phyloP scores from a whole-genome alignment of 2,113 vertebrate genomes.

The Drymodes brunneopygia region DNA sequence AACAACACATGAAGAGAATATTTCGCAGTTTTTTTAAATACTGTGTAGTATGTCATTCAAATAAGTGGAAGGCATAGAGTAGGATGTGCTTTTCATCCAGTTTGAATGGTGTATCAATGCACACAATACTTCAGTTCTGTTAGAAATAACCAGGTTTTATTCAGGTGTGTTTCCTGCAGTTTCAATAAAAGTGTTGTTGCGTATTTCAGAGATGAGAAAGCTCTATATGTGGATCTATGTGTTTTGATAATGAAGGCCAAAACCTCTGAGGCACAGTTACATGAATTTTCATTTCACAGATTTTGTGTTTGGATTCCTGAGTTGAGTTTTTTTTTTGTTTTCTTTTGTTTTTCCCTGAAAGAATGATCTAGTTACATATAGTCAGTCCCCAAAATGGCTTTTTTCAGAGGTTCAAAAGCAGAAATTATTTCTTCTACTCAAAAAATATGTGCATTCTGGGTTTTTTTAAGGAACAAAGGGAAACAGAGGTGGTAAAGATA shows the following conservation, averaged over 20 bases:
- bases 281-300: not conserved
- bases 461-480: not conserved
- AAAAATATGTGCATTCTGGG: not conserved
- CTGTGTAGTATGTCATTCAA: not conserved
- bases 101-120: not conserved
- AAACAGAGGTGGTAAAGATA: not conserved
- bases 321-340: not conserved
- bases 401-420: not conserved
- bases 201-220: not conserved
- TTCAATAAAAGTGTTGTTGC: not conserved
- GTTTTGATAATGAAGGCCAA: not conserved
- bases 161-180: not conserved
- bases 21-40: not conserved
- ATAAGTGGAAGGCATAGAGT: not conserved
- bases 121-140: not conserved
- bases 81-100: not conserved
- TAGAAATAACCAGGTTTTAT: not conserved
- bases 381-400: not conserved
- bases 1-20: not conserved
- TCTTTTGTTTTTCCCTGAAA: not conserved
- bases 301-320: not conserved
- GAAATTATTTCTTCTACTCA: not conserved
- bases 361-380: not conserved
- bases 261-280: not conserved
- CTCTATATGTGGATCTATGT: not conserved